Evolutionary conservation across 2,797 vertebrate genomes (phyloP).

Genomic region (Sebastes elongatus): DNA sequence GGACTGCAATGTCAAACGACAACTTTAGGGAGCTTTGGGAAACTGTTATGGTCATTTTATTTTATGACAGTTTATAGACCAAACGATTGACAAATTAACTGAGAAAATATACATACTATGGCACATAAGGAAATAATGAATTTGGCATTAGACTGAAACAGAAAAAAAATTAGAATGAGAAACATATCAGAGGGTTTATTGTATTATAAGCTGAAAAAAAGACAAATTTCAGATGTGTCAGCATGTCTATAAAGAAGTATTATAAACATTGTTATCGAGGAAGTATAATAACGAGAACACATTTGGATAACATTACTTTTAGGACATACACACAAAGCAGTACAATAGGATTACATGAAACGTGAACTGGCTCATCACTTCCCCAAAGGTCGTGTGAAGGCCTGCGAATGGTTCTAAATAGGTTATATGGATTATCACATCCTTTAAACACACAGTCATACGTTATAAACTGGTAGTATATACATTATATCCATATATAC

Average conservation of each 20-base stretch:
- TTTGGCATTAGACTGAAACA: background rate
- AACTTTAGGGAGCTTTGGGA: background rate
- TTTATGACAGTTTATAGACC: background rate
- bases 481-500: slow-evolving; percentile 66
- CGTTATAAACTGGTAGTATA: slow-evolving; percentile 66
- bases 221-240: slow-evolving; percentile 63
- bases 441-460: slow-evolving; percentile 68
- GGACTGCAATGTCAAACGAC: background rate
- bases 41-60: background rate
- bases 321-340: slow-evolving; percentile 74
- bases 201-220: slow-evolving; percentile 66
- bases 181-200: slow-evolving; percentile 72
- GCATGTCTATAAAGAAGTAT: slow-evolving; percentile 70
- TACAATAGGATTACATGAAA: slow-evolving; percentile 73
- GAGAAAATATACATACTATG: background rate
- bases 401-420: slow-evolving; percentile 48
- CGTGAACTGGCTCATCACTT: slow-evolving; percentile 54
- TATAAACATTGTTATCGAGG: slow-evolving; percentile 70
- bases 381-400: slow-evolving; percentile 48
- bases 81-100: background rate
- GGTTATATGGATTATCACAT: slow-evolving; percentile 59
- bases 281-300: slow-evolving; percentile 75
- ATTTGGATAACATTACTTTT: slow-evolving; percentile 73
- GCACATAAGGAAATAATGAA: background rate
- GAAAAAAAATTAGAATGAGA: background rate